Percentiles rank a stretch among this genome's conserved stretches.
Conservation (phyloP, 1,140 invertebrate genomes). For the Drosophila subpulchrella region DNA sequence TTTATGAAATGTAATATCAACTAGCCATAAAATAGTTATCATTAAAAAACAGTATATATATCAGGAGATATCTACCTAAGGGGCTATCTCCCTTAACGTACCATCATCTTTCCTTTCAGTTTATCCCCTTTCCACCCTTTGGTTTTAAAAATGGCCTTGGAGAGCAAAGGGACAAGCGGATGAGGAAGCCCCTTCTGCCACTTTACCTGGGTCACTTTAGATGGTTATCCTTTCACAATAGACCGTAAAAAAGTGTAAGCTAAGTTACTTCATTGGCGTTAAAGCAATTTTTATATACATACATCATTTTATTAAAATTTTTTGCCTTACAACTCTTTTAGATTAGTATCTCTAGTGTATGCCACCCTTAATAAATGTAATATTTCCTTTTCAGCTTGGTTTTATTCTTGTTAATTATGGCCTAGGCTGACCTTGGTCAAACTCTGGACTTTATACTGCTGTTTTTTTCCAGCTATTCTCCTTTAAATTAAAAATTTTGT, state of each 20-base stretch:
- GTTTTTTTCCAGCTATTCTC: slow-evolving; percentile 42
- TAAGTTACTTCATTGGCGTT: background rate
- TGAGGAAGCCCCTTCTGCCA: background rate
- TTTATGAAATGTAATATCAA: no score
- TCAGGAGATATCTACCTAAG: no score
- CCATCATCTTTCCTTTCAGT: slow-evolving; percentile 1
- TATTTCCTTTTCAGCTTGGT: background rate
- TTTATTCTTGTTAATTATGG: slow-evolving; percentile 11
- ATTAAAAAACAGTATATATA: no score
- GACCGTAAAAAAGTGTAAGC: background rate
- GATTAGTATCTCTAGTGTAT: no score
- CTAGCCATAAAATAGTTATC: no score
- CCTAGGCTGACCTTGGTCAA: slow-evolving; percentile 12
- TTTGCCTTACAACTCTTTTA: no score
- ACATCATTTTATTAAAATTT: no score
- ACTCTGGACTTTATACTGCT: slow-evolving; percentile 25
- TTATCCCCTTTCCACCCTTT: background rate
- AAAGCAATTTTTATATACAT: no score
- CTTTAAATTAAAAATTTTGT: slow-evolving; percentile 71
- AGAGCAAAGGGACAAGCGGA: slow-evolving; percentile 25
- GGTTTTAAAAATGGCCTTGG: slow-evolving; percentile 45
- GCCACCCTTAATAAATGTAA: no score
- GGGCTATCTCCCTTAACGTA: no score
- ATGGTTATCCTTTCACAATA: background rate
- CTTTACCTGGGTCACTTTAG: slow-evolving; percentile 28